Evolutionary conservation across 2,888 invertebrate species (phyloP), one percentile per base, ranked within the genome.

Genomic region (Phaonia tiefii): DNA sequence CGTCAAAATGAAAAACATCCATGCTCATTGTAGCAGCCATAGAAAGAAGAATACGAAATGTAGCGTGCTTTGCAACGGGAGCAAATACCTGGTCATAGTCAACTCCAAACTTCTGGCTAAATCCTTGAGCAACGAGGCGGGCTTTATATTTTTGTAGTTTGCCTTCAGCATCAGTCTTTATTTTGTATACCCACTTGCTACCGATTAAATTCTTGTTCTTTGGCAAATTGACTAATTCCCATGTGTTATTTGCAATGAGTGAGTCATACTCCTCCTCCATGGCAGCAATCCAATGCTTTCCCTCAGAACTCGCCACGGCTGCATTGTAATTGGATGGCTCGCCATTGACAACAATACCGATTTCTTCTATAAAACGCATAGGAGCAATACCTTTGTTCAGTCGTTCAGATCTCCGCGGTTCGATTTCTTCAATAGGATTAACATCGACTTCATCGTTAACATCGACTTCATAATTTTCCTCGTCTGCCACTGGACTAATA

Each of bases 71-170:
- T 8, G 51, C 67, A 2, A 67, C 31, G 2, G 65, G 65, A 4
- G 65, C 73, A 54, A 74, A 74, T n/a, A 66, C 26, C 17, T 72
- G 17, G 31, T 60, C 60, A 17, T 63, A 74, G n/a, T 74, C 39
- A 26, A 46, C 56, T 25, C 66, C 44, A 60, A 44, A 74, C 42
- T 69, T 74, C n/a, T 74, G 74, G 5, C 56, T 66, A 44, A 74
- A 66, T 5, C 66, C 56, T n/a, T 58, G 22, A 13, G 51, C 44
- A 1, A 66, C 65, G 26, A 74, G 20, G 11, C 65, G 31, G 5
- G 65, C 56, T 22, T 54, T 74, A 25, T 66, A 65, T 2, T 15
- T n/a, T n/a, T n/a, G 13, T 46, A 15, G n/a, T 15, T 31, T 37
- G 31, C 58, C 60, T 15, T 31, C 4, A 46, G 7, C 2, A 17